Base-by-base conservation (phyloP, 2,888 invertebrate species). In the Diplolepis rosae region DNA sequence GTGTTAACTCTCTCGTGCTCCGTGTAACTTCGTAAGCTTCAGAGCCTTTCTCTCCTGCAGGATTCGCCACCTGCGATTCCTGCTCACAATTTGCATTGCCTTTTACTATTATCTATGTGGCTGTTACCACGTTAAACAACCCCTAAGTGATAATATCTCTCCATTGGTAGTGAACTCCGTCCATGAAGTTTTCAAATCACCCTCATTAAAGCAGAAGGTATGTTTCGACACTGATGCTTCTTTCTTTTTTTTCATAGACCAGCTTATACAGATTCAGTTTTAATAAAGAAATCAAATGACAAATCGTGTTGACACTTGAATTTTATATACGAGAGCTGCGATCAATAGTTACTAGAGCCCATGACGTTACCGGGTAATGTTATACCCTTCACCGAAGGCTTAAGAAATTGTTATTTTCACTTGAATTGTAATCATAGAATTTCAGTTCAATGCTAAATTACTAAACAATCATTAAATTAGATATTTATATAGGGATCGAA, bases 1-100 rank as follows among this genome's bases (percentile, higher is more conserved):
- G 61, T 61, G 61, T 61, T 61, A 61, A 39, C 39, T 61, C 61
- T 61, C 39, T 61, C 61, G 61, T 61, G 61, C 39, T 39, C 39
- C 22, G 61, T 61, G 39, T n/a, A 61, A 61, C 22, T 61, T 61
- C 39, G 61, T n/a, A 61, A 61, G n/a, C 61, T 27, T 24, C 18
- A 61, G 61, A 39, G 61, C 7, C 35, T 35, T 61, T 61, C 24
- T 35, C 39, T 24, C 35, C 24, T 24, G n/a, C n/a, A 24, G 35
- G 24, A 39, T n/a, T 61, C n/a, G 22, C 24, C 39, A 45, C 18
- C 45, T 45, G 45, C 45, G 9, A 18, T 2, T 18, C 45, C n/a
- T n/a, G 18, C 45, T 45, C 18, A 18, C 15, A 45, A 18, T 45
- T 45, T 45, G 7, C 11, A 1, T 45, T 45, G 3, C 3, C 9